These are phyloP conservation scores for Ia io DNA, from an alignment of 2,113 vertebrate genomes.

Conservation along the genomic window DNA sequence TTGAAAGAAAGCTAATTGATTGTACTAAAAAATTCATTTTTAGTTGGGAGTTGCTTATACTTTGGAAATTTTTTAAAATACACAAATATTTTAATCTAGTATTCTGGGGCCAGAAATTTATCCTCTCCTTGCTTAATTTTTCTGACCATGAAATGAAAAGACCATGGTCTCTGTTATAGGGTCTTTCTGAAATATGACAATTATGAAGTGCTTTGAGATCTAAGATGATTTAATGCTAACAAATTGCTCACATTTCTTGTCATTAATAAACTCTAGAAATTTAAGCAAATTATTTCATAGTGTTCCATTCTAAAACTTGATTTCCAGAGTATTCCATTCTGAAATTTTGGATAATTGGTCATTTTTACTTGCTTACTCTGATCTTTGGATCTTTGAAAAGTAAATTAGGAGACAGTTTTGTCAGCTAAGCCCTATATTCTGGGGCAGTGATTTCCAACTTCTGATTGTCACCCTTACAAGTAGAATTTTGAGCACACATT, in stretches of 20 bases:
- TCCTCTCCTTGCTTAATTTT: constrained; percentile 5
- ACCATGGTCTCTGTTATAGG: background rate
- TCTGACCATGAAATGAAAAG: constrained; percentile 17
- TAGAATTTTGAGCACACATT: background rate
- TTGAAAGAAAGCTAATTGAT: constrained; percentile 45
- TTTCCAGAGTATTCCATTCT: constrained; percentile 7
- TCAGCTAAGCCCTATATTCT: background rate
- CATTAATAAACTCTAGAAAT: constrained; percentile 28
- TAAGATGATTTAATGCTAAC: background rate
- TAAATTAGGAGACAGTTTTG: background rate
- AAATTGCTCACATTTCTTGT: background rate
- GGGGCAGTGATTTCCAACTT: background rate
- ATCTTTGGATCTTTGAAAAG: constrained; percentile 22
- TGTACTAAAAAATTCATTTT: background rate
- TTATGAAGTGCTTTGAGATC: constrained; percentile 16
- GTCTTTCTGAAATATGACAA: background rate
- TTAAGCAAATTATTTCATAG: constrained; percentile 1
- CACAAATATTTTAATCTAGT: background rate
- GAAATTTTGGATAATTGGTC: constrained; percentile 27
- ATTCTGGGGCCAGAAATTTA: background rate
- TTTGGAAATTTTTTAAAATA: background rate
- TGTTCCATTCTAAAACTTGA: background rate
- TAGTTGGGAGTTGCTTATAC: background rate
- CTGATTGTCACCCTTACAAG: background rate
- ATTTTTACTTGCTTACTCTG: constrained; percentile 16